A percentile compares a stretch with the other conserved stretches of the same genome.
Evolutionary conservation across 2,888 invertebrate genomes (phyloP).

Genomic region (Timema podura): DNA sequence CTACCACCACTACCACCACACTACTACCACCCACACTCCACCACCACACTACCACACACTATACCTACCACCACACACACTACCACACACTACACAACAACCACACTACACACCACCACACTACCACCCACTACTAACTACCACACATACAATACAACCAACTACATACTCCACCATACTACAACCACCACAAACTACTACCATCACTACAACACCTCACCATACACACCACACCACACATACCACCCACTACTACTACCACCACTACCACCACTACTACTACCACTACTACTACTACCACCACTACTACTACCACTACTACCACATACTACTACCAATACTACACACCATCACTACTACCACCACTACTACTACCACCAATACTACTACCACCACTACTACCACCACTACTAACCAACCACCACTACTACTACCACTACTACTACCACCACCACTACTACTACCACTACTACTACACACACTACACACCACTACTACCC

Average conservation of each 20-base stretch:
- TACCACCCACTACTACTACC: not conserved
- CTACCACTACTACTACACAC: not conserved
- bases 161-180: no score
- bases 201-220: not conserved
- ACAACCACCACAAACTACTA: no score
- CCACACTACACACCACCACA: not conserved
- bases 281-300: constrained; percentile 7
- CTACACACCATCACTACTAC: no score
- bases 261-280: constrained; percentile 7
- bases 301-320: no score
- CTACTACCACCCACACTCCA: not conserved
- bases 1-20: no score
- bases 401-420: not conserved
- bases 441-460: constrained; percentile 4
- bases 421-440: constrained; percentile 8
- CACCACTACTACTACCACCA: no score
- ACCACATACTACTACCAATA: no score
- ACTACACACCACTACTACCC: not conserved
- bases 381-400: no score
- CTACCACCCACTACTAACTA: not conserved
- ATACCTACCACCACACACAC: not conserved
- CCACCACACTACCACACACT: not conserved
- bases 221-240: not conserved
- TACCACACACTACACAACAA: not conserved
- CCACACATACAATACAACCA: not conserved